Percentiles rank a stretch among this genome's conserved stretches.
These are phyloP conservation scores for Drosophila burlai DNA, from an alignment of 1,140 invertebrate genomes.

Conservation along the genomic window DNA sequence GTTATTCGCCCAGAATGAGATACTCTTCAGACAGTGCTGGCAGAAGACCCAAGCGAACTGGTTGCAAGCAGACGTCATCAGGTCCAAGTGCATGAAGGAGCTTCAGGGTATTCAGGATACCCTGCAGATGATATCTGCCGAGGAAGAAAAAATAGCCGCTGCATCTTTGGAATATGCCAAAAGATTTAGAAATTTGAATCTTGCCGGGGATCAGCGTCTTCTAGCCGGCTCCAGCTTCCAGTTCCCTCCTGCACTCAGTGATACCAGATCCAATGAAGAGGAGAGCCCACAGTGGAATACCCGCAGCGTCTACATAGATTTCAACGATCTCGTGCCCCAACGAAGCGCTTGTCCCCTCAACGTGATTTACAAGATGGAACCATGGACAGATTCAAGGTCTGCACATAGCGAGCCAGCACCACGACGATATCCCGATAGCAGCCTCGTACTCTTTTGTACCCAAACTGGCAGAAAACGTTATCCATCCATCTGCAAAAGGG, in stretches of 20 bases:
- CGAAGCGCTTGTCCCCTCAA: not conserved
- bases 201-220: not conserved
- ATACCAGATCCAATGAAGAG: not conserved
- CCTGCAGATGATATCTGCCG: too few species aligned
- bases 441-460: not conserved
- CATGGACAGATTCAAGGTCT: not conserved
- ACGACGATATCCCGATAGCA: not conserved
- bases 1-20: too few species aligned
- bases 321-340: too few species aligned
- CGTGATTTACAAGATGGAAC: not conserved
- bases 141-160: not conserved
- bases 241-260: not conserved
- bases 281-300: not conserved
- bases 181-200: too few species aligned
- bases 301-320: too few species aligned
- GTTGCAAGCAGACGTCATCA: not conserved
- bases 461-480: constrained; percentile 3
- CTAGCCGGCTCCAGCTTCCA: too few species aligned
- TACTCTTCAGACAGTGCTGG: not conserved
- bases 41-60: not conserved
- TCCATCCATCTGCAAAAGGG: not conserved
- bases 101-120: not conserved
- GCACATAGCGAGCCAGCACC: not conserved
- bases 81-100: not conserved
- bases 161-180: too few species aligned